Evolutionary conservation across 2,888 invertebrate genomes (phyloP), one percentile per base, ranked within the genome.

Genomic region (Electrophaes corylata): DNA sequence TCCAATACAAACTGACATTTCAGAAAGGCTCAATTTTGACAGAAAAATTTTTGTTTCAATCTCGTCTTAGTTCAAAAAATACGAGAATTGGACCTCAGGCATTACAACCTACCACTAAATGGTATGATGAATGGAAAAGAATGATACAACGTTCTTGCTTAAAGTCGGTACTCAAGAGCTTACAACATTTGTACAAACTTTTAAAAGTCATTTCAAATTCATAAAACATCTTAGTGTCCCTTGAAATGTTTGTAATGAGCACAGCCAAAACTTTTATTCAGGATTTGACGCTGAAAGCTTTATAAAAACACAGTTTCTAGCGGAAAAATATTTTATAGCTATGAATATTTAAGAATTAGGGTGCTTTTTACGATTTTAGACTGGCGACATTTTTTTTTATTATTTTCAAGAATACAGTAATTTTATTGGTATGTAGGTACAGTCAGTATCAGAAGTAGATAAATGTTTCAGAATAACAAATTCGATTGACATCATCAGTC

Each of bases 301-400:
- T 18, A 49, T 49, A 49, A 49, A 49, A 41, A 49, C 48, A 29
- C 14, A 23, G 37, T 29, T 29, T 16, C 37, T 10, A 3, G 23
- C 16, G 31, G 40, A 10, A 18, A 29, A n/a, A 40, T 40, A 41
- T 49, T 49, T 29, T 41, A 49, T 49, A 29, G 16, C 14, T 29
- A 49, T 49, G 49, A 40, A 49, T 49, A 49, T 49, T 49, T 40
- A 49, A 41, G 14, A 49, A 29, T 23, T 39, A n/a, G 29, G 39
- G 6, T 20, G 23, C 41, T 41, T 20, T 19, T 23, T 12, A 3
- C 3, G 12, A 12, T 23, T 12, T 41, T 20, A 20, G 41, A 41
- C 41, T 18, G 39, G 3, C 11, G 39, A 11, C 10, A 10, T 39
- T 39, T 29, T 29, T 29, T 10, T 8, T 10, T 10, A 29, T 10